These are phyloP conservation scores for Pogonomyrmex barbatus DNA, from an alignment of 1,140 invertebrate species.

Conservation along the genomic window DNA sequence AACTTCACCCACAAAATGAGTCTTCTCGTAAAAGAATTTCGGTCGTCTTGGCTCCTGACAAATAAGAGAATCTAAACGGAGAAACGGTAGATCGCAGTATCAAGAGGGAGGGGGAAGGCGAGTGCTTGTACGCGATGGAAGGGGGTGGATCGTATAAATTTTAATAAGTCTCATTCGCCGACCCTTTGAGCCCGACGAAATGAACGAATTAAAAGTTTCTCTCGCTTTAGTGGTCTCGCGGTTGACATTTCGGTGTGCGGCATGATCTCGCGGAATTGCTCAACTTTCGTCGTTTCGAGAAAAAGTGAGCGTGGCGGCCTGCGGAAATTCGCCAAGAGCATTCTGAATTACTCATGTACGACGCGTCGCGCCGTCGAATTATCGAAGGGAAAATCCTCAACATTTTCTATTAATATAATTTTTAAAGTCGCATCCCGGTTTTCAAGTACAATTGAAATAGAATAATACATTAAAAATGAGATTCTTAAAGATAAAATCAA, in stretches of 20 bases:
- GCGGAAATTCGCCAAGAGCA: constrained; percentile 63
- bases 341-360: constrained; percentile 73
- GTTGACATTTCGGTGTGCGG: constrained; percentile 82
- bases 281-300: constrained; percentile 81
- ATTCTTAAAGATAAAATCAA: background rate
- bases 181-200: constrained; percentile 83
- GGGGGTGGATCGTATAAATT: constrained; percentile 78
- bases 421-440: background rate
- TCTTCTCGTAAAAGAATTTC: background rate
- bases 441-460: background rate
- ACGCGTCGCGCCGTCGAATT: background rate
- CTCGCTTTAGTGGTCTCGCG: constrained; percentile 83
- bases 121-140: constrained; percentile 16
- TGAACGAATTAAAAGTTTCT: constrained; percentile 85
- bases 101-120: constrained; percentile 34
- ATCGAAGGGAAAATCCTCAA: background rate
- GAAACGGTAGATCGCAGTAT: constrained; percentile 24
- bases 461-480: background rate
- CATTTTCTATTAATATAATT: constrained; percentile 7
- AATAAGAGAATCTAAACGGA: constrained; percentile 35
- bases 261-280: constrained; percentile 77
- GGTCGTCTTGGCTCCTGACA: background rate
- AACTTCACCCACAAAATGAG: constrained; percentile 25
- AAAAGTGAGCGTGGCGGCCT: constrained; percentile 44
- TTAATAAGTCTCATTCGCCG: constrained; percentile 82